A percentile compares a stretch with the other conserved stretches of the same genome.
Evolutionary conservation across 1,140 invertebrate species (phyloP).

Genomic region (Ceratosolen fusciceps): DNA sequence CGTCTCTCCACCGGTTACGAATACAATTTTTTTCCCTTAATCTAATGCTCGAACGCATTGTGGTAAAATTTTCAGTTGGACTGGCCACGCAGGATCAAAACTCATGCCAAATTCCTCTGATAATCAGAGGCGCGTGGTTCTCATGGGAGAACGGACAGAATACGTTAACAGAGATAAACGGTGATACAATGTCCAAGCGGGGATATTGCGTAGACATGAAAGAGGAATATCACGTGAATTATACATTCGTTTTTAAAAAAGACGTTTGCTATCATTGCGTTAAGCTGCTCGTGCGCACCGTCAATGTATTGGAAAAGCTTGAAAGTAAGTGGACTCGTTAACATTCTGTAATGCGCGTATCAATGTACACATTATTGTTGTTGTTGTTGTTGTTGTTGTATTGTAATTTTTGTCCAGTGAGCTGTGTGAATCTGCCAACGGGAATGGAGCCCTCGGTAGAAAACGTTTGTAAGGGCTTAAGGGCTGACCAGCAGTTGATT

Average conservation of each 20-base stretch:
- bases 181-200: slow-evolving; percentile 79
- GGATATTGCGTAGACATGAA: slow-evolving; percentile 81
- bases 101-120: slow-evolving; percentile 78
- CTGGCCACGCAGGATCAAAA: slow-evolving; percentile 45
- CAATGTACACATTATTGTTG: slow-evolving; percentile 48
- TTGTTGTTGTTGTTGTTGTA: too few relatives aligned
- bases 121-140: slow-evolving; percentile 89
- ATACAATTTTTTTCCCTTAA: too few relatives aligned
- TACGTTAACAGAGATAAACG: slow-evolving; percentile 87
- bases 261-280: slow-evolving; percentile 87
- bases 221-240: slow-evolving; percentile 84
- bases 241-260: slow-evolving; percentile 86
- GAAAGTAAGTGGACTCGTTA: slow-evolving; percentile 19
- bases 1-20: background rate
- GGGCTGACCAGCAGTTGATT: slow-evolving; percentile 83
- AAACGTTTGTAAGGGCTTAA: slow-evolving; percentile 82
- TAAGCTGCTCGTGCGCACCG: slow-evolving; percentile 85
- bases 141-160: slow-evolving; percentile 90
- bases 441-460: slow-evolving; percentile 80
- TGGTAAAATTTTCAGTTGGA: slow-evolving; percentile 46
- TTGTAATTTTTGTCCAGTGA: too few relatives aligned
- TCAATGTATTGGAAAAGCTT: slow-evolving; percentile 78
- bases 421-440: slow-evolving; percentile 79
- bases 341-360: background rate
- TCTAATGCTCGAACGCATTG: too few relatives aligned